Base-by-base conservation (phyloP, 2,888 invertebrate genomes). In the Amitus sp. region DNA sequence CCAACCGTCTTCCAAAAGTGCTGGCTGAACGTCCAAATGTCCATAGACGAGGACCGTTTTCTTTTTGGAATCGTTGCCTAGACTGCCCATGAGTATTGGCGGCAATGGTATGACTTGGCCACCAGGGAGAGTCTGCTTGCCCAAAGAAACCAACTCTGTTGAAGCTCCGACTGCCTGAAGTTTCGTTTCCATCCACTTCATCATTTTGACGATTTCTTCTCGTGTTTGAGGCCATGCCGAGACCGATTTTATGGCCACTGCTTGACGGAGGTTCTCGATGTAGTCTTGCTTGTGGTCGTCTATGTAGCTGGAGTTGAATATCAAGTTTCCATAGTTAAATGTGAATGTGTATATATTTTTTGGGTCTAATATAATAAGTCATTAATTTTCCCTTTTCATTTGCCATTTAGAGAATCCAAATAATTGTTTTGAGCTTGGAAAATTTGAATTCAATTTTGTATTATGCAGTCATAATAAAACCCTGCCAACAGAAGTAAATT, bases 11-110 rank as follows among this genome's bases (percentile, higher is more conserved):
- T 92, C 91, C 78, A 89, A 90, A 23, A 90, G 82, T 0, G 98
- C 99, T 7, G 98, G 98, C 81, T 98, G 98, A 0, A 99, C 99
- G 85, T 99, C 99, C 76, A 99, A 87, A 84, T 99, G 99, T 0
- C 98, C 98, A 82, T 99, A 99, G 55, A 99, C 86, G 56, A 94
- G 89, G 39, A 99, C 89, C 4, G 98, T 99, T 78, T 95, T 96
- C 84, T 98, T 98, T 34, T 87, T 87, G 0, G 89, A 84, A 78
- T 97, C 94, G 1, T 68, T 71, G 67, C 96, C 96, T 46, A 96
- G 84, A 27, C 84, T 84, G 37, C 91, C 96, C 27, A 96, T 84
- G 40, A 98, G 81, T 3, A 94, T 92, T 18, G 96, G 95, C 1
- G 98, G 98, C 47, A 97, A 83, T 45, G 90, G 89, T 42, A 97